phyloP scores from a whole-genome alignment of 2,113 vertebrate genomes.

The Malurus elegans region DNA sequence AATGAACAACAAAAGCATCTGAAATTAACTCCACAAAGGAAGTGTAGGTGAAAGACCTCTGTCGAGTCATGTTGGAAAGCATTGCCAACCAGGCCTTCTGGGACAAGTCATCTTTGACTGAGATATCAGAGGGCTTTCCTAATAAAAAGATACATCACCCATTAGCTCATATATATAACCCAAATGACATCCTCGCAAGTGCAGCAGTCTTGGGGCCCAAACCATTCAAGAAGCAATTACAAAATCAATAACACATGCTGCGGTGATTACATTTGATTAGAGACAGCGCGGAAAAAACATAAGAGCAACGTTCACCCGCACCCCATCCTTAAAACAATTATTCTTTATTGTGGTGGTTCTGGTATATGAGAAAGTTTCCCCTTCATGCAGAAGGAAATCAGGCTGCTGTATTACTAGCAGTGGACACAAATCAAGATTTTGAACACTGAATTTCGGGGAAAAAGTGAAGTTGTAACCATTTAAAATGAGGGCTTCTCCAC shows the following conservation, averaged over 20 bases:
- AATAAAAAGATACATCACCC: slow-evolving; percentile 65
- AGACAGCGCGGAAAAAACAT: slow-evolving; percentile 22
- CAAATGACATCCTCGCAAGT: slow-evolving; percentile 65
- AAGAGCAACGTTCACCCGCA: background rate
- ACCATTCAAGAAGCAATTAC: slow-evolving; percentile 75
- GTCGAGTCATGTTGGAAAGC: background rate
- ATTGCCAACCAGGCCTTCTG: slow-evolving; percentile 1
- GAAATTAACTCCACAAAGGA: background rate
- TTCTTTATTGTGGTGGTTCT: slow-evolving; percentile 6
- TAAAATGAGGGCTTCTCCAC: background rate
- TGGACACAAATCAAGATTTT: background rate
- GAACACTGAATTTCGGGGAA: background rate
- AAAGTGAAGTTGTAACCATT: background rate
- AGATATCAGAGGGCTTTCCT: slow-evolving; percentile 39
- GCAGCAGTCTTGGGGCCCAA: slow-evolving; percentile 63
- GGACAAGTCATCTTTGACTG: slow-evolving; percentile 50
- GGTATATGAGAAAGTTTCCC: background rate
- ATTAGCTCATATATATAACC: slow-evolving; percentile 59
- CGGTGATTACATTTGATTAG: slow-evolving; percentile 74
- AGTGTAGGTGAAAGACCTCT: background rate
- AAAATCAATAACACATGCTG: slow-evolving; percentile 76
- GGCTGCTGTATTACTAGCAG: background rate
- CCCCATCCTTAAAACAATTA: background rate
- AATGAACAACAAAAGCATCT: background rate
- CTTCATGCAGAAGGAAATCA: background rate